Base-by-base conservation (phyloP, 1,140 invertebrate species). In the Nymphalis io region DNA sequence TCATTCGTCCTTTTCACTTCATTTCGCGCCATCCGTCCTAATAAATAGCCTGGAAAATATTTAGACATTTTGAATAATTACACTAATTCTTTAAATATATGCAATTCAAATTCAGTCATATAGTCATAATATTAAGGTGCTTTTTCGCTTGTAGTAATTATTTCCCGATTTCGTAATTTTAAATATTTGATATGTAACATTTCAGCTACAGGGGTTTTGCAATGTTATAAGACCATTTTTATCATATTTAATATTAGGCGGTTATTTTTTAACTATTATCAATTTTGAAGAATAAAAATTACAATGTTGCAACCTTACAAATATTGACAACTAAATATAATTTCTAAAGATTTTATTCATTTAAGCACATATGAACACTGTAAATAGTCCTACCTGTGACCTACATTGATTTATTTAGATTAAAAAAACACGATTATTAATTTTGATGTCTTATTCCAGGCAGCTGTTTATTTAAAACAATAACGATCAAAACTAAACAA, bases 11-110 rank as follows among this genome's bases (percentile, higher is more conserved):
- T 76, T n/a, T 74, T 80, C 40, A 81, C 73, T 67, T 85, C 83
- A 10, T 59, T 78, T 2, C 79, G 83, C n/a, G 85, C 79, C 85
- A 85, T 87, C 6, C 82, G 79, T 1, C 88, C 87, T 15, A 90
- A 69, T 40, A 90, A 71, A 70, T 87, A 90, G 38, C 88, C 88
- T 90, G 83, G 51, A 72, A 72, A 39, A 62, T 53, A 27, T 62
- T 62, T 13, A 33, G 20, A 39, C 5, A 5, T 40, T 27, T 55
- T 55, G 51, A 55, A 13, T 27, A 8, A 55, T 55, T 55, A 27
- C 15, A 55, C 5, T n/a, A n/a, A 20, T n/a, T 23, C 5, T 55
- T 44, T 13, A 44, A 44, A 27, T 15, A 55, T 13, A 3, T 15
- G 10, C 23, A 15, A 55, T 27, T n/a, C 23, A 27, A n/a, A 21